Conservation (phyloP, 1,140 invertebrate species). For the Ooceraea biroi region DNA sequence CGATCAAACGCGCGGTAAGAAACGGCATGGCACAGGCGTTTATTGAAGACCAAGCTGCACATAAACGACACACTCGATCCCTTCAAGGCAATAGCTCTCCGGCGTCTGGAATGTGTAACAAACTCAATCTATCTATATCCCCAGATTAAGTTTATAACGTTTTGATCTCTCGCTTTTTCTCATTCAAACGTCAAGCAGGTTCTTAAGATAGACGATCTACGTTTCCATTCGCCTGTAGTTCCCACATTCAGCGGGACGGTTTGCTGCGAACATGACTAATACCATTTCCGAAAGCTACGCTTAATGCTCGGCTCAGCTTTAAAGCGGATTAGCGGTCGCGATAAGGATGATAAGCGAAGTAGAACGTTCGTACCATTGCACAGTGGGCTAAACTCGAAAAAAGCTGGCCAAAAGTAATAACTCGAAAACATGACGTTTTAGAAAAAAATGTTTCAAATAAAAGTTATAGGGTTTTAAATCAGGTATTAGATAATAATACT, state of each 20-base stretch:
- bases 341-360: constrained; percentile 44
- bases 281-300: neutral
- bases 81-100: neutral
- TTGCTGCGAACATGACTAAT: neutral
- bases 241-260: too few species aligned
- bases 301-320: constrained; percentile 4
- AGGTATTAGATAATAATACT: too few species aligned
- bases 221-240: too few species aligned
- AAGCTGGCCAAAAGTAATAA: too few species aligned
- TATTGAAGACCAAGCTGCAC: neutral
- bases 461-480: too few species aligned
- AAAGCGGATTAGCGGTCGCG: neutral
- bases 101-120: neutral
- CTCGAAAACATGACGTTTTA: too few species aligned
- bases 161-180: neutral
- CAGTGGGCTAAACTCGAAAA: too few species aligned
- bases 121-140: neutral
- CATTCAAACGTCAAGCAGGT: neutral
- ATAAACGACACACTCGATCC: neutral
- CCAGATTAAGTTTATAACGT: neutral
- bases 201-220: too few species aligned
- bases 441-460: too few species aligned
- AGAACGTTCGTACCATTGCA: constrained; percentile 27
- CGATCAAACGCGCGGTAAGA: constrained; percentile 5
- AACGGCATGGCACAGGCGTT: neutral